These are phyloP conservation scores for Tokudaia tokunoshimensis DNA, from an alignment of 2,797 vertebrate species.

Conservation along the genomic window DNA sequence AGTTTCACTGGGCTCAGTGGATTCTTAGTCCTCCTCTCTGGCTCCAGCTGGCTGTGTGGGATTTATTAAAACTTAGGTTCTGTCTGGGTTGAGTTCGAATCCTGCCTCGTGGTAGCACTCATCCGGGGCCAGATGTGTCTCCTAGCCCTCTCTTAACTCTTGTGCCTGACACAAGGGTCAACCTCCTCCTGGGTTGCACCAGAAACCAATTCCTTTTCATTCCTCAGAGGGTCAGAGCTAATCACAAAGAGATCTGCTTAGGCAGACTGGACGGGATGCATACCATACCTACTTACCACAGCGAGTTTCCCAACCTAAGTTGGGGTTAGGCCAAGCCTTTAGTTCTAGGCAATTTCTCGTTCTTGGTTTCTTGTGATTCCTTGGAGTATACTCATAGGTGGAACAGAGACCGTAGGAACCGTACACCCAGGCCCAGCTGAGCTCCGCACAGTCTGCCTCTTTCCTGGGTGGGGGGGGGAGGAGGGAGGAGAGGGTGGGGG, in stretches of 20 bases:
- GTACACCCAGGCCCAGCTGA: neutral
- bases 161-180: neutral
- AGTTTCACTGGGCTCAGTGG: neutral
- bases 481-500: neutral
- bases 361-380: neutral
- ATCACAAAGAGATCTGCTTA: neutral
- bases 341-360: neutral
- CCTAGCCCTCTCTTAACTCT: neutral
- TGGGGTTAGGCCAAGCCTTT: neutral
- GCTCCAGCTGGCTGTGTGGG: neutral
- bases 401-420: accelerated
- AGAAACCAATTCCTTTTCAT: neutral
- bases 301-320: neutral
- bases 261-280: no score
- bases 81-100: neutral
- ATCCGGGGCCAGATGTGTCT: accelerated
- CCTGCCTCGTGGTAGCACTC: neutral
- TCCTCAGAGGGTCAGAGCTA: neutral
- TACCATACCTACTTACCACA: neutral
- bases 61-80: neutral
- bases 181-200: neutral
- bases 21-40: neutral
- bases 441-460: neutral
- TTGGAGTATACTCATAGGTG: neutral
- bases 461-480: neutral